These are phyloP conservation scores for Netelia inedita DNA, from an alignment of 2,888 invertebrate species.

Conservation along the genomic window DNA sequence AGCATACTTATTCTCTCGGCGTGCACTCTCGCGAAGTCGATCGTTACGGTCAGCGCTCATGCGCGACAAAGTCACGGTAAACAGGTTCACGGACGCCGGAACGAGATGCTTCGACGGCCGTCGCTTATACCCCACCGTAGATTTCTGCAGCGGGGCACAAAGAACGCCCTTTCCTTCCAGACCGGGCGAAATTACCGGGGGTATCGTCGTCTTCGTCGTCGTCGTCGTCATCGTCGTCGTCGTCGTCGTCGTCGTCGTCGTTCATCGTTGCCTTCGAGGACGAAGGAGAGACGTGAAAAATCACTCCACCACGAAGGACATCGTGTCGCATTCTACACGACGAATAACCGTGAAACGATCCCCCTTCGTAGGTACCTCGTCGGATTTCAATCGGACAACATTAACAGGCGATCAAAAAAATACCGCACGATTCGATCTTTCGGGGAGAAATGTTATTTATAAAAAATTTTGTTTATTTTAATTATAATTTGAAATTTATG, in stretches of 20 bases:
- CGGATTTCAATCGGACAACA: not conserved
- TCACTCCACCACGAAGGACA: conserved; percentile 57
- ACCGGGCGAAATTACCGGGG: conserved; percentile 64
- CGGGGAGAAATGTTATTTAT: not conserved
- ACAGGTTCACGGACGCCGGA: conserved; percentile 69
- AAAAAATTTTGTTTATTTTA: not conserved
- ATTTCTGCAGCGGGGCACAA: conserved; percentile 59
- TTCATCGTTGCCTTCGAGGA: conserved; percentile 64
- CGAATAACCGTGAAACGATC: conserved; percentile 65
- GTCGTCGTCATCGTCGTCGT: conserved; percentile 34
- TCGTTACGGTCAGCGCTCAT: conserved; percentile 72
- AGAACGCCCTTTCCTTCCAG: conserved; percentile 69
- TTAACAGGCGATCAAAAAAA: not conserved
- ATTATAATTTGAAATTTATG: no score
- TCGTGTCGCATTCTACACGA: conserved; percentile 57
- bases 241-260: conserved; percentile 41
- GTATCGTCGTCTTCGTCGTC: conserved; percentile 23
- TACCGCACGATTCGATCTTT: not conserved
- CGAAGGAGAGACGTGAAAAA: conserved; percentile 46
- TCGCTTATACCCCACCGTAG: conserved; percentile 12
- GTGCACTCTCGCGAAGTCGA: conserved; percentile 66
- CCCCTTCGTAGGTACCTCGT: conserved; percentile 33
- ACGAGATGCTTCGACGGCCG: conserved; percentile 60
- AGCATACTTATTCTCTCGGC: conserved; percentile 52
- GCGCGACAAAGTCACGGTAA: conserved; percentile 73